These are phyloP conservation scores for Dorcus hopei DNA, from an alignment of 2,888 invertebrate genomes.

Conservation along the genomic window DNA sequence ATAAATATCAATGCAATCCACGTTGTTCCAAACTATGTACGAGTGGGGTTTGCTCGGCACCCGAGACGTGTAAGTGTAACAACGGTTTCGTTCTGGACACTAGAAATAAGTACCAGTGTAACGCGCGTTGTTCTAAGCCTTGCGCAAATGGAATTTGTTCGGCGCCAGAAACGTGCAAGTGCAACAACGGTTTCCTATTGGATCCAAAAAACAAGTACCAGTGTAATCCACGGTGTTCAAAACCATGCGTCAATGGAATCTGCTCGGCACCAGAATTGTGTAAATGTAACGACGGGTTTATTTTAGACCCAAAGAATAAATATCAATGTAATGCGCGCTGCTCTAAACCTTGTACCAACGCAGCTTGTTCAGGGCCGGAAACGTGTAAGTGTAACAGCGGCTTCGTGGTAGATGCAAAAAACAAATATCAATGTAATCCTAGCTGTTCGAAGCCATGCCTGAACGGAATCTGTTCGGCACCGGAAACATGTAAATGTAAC, in stretches of 20 bases:
- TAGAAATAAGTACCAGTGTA: conserved; percentile 27
- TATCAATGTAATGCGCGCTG: conserved; percentile 23
- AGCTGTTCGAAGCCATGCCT: conserved; percentile 17
- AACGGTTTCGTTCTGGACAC: conserved; percentile 26
- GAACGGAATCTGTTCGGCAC: conserved; percentile 21
- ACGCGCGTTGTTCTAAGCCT: conserved; percentile 30
- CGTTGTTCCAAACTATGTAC: conserved; percentile 14
- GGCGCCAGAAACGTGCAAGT: conserved; percentile 36
- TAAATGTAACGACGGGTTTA: conserved; percentile 7
- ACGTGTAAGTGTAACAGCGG: conserved; percentile 15
- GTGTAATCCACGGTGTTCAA: conserved; percentile 29
- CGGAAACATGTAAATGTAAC: conserved; percentile 21
- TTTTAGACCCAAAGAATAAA: conserved; percentile 14
- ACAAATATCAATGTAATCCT: conserved; percentile 19
- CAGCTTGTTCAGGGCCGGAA: conserved; percentile 22
- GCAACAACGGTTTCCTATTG: conserved; percentile 11
- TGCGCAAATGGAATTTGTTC: conserved; percentile 45
- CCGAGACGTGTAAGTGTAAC: conserved; percentile 27
- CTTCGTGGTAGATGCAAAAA: conserved; percentile 8
- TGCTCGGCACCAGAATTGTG: conserved; percentile 38
- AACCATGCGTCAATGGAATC: conserved; percentile 46
- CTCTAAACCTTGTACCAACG: conserved; percentile 17
- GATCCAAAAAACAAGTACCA: conserved; percentile 35
- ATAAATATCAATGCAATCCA: conserved; percentile 22
- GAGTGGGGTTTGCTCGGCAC: conserved; percentile 22